Percentiles rank a stretch among this genome's conserved stretches.
Conservation (phyloP, 2,888 invertebrate genomes). For the Crioceris asparagi region DNA sequence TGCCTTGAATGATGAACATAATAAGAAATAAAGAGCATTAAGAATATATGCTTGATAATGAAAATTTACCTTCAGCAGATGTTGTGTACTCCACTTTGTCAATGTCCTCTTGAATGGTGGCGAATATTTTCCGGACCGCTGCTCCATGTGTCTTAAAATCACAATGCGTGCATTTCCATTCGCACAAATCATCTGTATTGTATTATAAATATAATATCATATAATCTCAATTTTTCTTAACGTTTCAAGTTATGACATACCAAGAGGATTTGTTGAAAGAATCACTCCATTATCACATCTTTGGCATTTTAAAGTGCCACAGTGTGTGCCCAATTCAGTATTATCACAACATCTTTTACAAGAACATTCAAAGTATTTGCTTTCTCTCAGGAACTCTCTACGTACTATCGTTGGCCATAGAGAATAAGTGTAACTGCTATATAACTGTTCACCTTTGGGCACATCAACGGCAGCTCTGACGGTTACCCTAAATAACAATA, state of each 20-base stretch:
- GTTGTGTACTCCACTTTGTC: conserved; percentile 50
- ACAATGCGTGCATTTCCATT: conserved; percentile 61
- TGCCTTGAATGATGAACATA: too few relatives aligned
- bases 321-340: conserved; percentile 67
- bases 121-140: conserved; percentile 51
- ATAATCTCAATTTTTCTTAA: not conserved
- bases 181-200: conserved; percentile 18
- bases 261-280: conserved; percentile 52
- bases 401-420: conserved; percentile 62
- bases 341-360: conserved; percentile 70
- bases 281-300: conserved; percentile 65
- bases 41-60: not conserved
- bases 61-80: conserved; percentile 39
- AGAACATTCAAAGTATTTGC: conserved; percentile 71
- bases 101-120: conserved; percentile 56
- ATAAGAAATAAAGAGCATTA: not conserved
- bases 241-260: conserved; percentile 44
- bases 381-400: conserved; percentile 55
- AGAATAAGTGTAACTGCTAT: conserved; percentile 66
- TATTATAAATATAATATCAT: not conserved
- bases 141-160: conserved; percentile 49
- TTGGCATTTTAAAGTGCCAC: conserved; percentile 68
- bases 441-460: conserved; percentile 51
- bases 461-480: conserved; percentile 59
- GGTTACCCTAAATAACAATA: conserved; percentile 56